A percentile compares a stretch with the other conserved stretches of the same genome.
Conservation (phyloP, 2,113 vertebrate species). For the Oreochromis niloticus region DNA sequence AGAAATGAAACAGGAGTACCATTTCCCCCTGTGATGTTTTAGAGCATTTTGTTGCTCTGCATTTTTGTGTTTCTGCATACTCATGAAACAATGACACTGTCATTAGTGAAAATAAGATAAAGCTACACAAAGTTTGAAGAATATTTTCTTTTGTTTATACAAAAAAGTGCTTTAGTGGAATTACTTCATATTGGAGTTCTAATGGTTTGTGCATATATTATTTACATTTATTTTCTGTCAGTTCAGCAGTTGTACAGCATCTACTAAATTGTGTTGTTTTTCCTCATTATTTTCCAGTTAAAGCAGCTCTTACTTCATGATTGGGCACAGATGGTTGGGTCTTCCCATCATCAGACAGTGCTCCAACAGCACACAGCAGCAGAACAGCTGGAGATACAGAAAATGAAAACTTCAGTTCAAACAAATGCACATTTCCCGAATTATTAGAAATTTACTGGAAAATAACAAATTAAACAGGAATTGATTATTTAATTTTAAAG, state of each 20-base stretch:
- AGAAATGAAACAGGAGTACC: background rate
- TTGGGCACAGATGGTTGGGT: background rate
- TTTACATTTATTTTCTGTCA: background rate
- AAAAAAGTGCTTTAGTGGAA: background rate
- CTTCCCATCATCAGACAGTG: background rate
- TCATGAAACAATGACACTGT: background rate
- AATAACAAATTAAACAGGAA: background rate
- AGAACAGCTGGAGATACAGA: slow-evolving; percentile 35
- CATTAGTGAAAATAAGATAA: background rate
- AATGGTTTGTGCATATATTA: background rate
- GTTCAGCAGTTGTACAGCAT: background rate
- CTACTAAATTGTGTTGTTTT: accelerated
- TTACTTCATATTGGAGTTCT: background rate
- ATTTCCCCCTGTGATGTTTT: background rate
- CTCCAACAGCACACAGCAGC: slow-evolving; percentile 16
- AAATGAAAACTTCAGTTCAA: background rate
- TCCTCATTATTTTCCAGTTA: background rate
- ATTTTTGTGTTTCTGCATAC: background rate
- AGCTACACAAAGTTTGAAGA: background rate
- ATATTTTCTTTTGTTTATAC: background rate
- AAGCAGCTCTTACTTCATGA: slow-evolving; percentile 21
- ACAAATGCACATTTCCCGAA: background rate
- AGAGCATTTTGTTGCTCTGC: background rate
- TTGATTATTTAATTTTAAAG: background rate
- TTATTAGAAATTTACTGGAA: background rate